These are phyloP conservation scores for Neoarius graeffei DNA, from an alignment of 2,113 vertebrate species.

Conservation along the genomic window DNA sequence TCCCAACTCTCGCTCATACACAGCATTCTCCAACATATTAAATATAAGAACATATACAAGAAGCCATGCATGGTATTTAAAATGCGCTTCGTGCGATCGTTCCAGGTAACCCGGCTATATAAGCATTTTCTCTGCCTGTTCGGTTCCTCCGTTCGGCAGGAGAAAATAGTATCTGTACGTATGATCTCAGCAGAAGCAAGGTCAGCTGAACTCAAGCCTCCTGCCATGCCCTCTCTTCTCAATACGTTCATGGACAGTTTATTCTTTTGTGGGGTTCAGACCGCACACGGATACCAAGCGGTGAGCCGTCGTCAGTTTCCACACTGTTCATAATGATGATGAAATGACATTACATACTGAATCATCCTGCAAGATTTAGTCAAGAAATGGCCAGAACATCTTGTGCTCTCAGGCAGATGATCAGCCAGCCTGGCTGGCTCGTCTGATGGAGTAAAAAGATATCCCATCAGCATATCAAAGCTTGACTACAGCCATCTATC, in stretches of 20 bases:
- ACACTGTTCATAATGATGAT: neutral
- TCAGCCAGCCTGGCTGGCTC: neutral
- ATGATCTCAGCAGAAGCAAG: slow-evolving; percentile 3
- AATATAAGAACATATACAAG: neutral
- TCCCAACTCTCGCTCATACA: neutral
- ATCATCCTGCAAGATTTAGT: neutral
- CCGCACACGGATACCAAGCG: neutral
- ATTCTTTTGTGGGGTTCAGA: slow-evolving; percentile 4
- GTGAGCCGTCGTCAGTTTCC: neutral
- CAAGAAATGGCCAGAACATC: neutral
- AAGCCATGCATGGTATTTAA: neutral
- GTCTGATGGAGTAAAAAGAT: slow-evolving; percentile 9
- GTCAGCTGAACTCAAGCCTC: slow-evolving; percentile 34
- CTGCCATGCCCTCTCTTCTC: neutral
- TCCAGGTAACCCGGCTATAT: neutral
- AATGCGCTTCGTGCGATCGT: neutral
- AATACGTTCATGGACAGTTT: neutral
- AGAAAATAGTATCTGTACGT: slow-evolving; percentile 21
- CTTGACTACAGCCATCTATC: slow-evolving; percentile 26
- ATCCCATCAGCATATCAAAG: slow-evolving; percentile 47
- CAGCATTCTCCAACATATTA: neutral
- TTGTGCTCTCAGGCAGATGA: neutral
- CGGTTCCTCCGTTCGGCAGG: slow-evolving; percentile 1
- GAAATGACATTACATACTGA: neutral
- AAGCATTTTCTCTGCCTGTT: slow-evolving; percentile 31